Base-by-base conservation (phyloP, 2,113 vertebrate genomes). In the Onychorhynchus coronatus region DNA sequence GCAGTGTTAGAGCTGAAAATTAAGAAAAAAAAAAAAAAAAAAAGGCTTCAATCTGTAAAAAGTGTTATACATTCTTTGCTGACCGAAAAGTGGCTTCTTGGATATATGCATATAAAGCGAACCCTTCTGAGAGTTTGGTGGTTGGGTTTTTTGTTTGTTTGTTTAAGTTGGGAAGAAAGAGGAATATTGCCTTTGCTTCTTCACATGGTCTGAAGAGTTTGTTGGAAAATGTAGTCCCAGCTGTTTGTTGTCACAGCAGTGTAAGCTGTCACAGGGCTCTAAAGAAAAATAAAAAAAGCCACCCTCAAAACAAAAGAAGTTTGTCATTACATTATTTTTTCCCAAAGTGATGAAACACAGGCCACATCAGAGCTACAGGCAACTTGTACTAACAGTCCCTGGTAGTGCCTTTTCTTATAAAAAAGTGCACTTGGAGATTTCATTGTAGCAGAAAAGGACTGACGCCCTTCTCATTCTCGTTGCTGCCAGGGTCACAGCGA, bases 361-460 rank as follows among this genome's bases (percentile, higher is more conserved):
- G 27, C 55, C 28, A 14, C 19, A 63, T 5, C 47, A 63, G 42
- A 27, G 6, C 47, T 42, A 31, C 1, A 2, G 7, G 25, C 9
- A 33, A 31, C 21, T 14, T 18, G 23, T n/a, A 52, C n/a, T 11
- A 14, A 2, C 25, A 58, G 19, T 19, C 8, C 8, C 25, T 49
- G 14, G 19, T 13, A 21, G 16, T 18, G 27, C 44, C 11, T 90
- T 5, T 49, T 42, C 59, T 66, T 39, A 62, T 14, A n/a, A 59
- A 61, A 78, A 14, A 4, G 31, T 0, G 0, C 17, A 35, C 20
- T 0, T n/a, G 44, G 63, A 73, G 35, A 67, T 56, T 71, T 35
- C 39, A 28, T 7, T 37, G 49, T 13, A 79, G 37, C 68, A 80
- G 50, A 77, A 62, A 35, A 28, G 25, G 35, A 49, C 41, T 44